These are phyloP conservation scores for Brachionus manjavacas DNA, from an alignment of 1,140 invertebrate genomes.

Conservation along the genomic window DNA sequence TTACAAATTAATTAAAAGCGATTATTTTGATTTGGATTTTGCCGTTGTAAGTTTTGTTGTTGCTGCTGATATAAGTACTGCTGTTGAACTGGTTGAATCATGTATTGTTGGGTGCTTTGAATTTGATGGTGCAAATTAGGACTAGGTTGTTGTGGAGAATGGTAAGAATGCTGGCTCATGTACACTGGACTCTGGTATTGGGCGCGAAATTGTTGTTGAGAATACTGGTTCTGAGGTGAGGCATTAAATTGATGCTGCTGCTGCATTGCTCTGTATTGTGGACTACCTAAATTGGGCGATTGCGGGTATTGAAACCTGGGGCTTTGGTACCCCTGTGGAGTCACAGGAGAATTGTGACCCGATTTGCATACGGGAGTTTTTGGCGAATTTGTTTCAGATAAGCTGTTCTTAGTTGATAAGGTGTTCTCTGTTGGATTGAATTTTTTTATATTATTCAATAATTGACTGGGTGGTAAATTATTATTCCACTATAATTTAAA, in stretches of 20 bases:
- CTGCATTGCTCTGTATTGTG: background rate
- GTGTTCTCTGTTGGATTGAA: background rate
- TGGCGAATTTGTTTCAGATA: background rate
- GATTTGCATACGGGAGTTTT: background rate
- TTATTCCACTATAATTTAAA: background rate
- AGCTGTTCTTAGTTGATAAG: background rate
- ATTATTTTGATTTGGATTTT: background rate
- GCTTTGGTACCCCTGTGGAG: background rate
- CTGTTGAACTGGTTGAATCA: background rate
- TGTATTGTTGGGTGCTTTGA: background rate
- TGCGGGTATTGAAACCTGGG: background rate
- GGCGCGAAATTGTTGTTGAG: background rate
- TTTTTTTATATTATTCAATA: background rate
- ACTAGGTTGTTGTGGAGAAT: background rate
- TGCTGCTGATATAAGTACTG: slow-evolving; percentile 9
- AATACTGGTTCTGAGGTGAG: background rate
- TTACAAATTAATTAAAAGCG: background rate
- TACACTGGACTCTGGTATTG: background rate
- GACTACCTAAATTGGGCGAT: background rate
- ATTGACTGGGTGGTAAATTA: background rate
- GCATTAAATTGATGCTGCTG: background rate
- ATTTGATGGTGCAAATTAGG: background rate
- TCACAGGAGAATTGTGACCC: background rate
- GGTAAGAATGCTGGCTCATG: background rate
- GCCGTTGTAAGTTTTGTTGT: background rate